A percentile compares a stretch with the other conserved stretches of the same genome.
phyloP scores from a whole-genome alignment of 1,140 invertebrate genomes.

The Diprion similis region DNA sequence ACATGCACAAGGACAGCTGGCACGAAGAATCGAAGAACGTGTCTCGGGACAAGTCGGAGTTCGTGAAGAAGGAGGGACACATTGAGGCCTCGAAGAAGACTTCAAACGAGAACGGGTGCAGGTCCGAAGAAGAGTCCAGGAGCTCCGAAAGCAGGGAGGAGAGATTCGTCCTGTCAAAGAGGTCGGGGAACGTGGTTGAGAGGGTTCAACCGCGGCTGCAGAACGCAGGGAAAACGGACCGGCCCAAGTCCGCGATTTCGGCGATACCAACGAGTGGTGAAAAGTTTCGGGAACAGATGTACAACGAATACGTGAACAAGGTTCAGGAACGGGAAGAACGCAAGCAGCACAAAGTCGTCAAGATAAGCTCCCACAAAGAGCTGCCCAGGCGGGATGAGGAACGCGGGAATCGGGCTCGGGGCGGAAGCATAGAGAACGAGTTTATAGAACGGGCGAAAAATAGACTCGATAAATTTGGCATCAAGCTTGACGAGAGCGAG shows the following conservation, averaged over 20 bases:
- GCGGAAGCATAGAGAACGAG: constrained; percentile 71
- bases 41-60: constrained; percentile 28
- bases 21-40: constrained; percentile 31
- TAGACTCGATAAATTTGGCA: constrained; percentile 67
- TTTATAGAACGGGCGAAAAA: constrained; percentile 75
- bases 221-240: constrained; percentile 26
- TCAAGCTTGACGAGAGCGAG: constrained; percentile 63
- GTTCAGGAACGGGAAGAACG: constrained; percentile 79
- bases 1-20: constrained; percentile 29
- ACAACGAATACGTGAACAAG: constrained; percentile 81
- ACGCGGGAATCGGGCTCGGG: constrained; percentile 48
- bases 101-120: constrained; percentile 21
- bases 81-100: constrained; percentile 27
- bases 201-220: not conserved
- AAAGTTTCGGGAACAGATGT: constrained; percentile 78
- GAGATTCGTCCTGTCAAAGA: constrained; percentile 23
- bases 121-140: constrained; percentile 28
- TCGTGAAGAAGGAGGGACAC: constrained; percentile 30
- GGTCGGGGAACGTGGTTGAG: not conserved
- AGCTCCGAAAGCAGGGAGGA: constrained; percentile 34
- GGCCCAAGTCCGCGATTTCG: constrained; percentile 42
- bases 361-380: constrained; percentile 64
- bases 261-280: constrained; percentile 66
- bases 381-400: constrained; percentile 27
- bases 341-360: constrained; percentile 79